These are phyloP conservation scores for Caranx ignobilis DNA, from an alignment of 2,113 vertebrate genomes.

Conservation along the genomic window DNA sequence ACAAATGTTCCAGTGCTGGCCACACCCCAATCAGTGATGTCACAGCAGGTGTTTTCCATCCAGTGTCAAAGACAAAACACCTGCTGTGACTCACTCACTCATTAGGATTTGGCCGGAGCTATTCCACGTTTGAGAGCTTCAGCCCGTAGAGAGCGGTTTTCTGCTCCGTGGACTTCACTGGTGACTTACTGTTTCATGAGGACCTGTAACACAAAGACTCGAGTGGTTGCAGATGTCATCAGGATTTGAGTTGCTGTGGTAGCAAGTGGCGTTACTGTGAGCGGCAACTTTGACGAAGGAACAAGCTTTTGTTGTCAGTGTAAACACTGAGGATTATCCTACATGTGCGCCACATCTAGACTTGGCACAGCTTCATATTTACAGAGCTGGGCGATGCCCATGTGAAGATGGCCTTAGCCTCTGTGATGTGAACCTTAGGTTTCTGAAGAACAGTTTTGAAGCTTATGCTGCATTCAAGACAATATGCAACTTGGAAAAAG, in stretches of 20 bases:
- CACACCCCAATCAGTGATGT: slow-evolving; percentile 14
- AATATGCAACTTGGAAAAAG: no score
- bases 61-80: slow-evolving; percentile 9
- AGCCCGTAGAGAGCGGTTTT: neutral
- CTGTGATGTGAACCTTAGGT: no score
- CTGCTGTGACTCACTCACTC: slow-evolving; percentile 42
- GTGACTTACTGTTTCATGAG: slow-evolving; percentile 2
- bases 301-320: neutral
- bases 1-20: neutral
- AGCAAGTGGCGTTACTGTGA: neutral
- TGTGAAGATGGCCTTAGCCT: no score
- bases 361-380: neutral
- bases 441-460: no score
- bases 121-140: neutral
- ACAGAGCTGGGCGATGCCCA: no score
- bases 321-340: slow-evolving; percentile 1
- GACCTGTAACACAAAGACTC: neutral
- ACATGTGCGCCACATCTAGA: neutral
- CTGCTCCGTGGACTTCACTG: slow-evolving; percentile 10
- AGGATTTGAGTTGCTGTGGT: neutral
- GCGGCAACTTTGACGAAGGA: neutral
- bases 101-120: neutral
- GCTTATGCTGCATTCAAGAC: no score
- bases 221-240: slow-evolving; percentile 25
- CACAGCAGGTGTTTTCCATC: slow-evolving; percentile 49